A percentile compares a stretch with the other conserved stretches of the same genome.
These are phyloP conservation scores for Cerceris rybyensis DNA, from an alignment of 2,888 invertebrate species.

Conservation along the genomic window DNA sequence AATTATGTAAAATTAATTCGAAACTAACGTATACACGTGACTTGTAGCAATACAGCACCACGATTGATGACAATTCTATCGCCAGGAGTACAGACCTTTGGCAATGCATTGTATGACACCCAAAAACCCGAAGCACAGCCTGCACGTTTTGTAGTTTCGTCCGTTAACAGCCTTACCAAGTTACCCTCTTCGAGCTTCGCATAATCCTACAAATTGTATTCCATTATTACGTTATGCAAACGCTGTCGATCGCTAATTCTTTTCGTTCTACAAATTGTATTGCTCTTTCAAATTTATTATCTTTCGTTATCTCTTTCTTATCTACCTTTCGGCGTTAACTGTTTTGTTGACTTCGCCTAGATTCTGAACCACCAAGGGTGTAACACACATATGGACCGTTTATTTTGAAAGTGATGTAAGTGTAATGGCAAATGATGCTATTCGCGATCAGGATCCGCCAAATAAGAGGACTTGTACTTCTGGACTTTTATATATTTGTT, in stretches of 20 bases:
- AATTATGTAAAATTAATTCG: not conserved
- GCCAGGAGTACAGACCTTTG: constrained; percentile 52
- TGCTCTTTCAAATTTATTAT: too few species aligned
- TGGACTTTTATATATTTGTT: too few species aligned
- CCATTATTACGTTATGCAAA: not conserved
- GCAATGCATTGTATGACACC: constrained; percentile 63
- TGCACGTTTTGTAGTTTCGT: constrained; percentile 50
- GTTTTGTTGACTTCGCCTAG: too few species aligned
- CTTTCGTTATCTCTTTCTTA: too few species aligned
- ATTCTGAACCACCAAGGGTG: too few species aligned
- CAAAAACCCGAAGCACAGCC: constrained; percentile 60
- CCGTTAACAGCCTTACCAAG: constrained; percentile 53
- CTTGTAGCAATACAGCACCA: constrained; percentile 57
- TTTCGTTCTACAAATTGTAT: too few species aligned
- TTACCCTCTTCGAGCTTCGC: constrained; percentile 57
- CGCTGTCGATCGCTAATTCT: not conserved
- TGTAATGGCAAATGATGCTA: too few species aligned
- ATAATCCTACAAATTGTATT: constrained; percentile 42
- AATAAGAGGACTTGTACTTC: too few species aligned
- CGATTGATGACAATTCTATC: constrained; percentile 66
- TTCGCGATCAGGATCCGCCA: too few species aligned
- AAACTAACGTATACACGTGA: constrained; percentile 56
- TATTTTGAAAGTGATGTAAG: too few species aligned
- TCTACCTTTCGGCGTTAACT: too few species aligned
- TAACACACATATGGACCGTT: too few species aligned